These are phyloP conservation scores for Esperia sulphurella DNA, from an alignment of 2,888 invertebrate genomes.

Conservation along the genomic window DNA sequence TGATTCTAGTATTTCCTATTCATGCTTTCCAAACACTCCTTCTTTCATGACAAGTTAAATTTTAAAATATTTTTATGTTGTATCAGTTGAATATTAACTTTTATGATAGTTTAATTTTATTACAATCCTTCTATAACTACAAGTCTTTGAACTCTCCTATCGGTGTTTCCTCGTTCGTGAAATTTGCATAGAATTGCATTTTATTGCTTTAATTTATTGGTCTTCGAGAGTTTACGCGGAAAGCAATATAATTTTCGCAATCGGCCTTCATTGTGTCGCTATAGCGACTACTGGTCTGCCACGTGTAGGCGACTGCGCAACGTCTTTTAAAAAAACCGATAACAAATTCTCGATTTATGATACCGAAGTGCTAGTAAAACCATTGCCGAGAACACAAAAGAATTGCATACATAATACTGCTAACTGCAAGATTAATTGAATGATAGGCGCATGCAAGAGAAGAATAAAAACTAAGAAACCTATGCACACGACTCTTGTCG, in stretches of 20 bases:
- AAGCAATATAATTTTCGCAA: constrained; percentile 31
- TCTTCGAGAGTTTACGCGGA: constrained; percentile 23
- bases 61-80: too few relatives aligned
- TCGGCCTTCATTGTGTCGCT: constrained; percentile 32
- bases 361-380: background rate
- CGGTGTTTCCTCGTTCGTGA: background rate
- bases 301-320: constrained; percentile 7
- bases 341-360: background rate
- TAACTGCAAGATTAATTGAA: too few relatives aligned
- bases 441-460: too few relatives aligned
- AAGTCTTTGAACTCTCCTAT: background rate
- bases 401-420: too few relatives aligned
- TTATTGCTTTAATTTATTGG: constrained; percentile 8
- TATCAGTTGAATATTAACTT: background rate
- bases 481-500: too few relatives aligned
- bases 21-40: too few relatives aligned
- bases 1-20: too few relatives aligned
- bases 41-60: too few relatives aligned
- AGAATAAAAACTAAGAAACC: too few relatives aligned
- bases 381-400: too few relatives aligned
- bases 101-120: background rate
- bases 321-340: constrained; percentile 2
- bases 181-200: constrained; percentile 5
- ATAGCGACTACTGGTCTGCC: constrained; percentile 30
- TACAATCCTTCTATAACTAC: background rate